These are phyloP conservation scores for Pedetes capensis DNA, from an alignment of 2,113 vertebrate species.

Conservation along the genomic window DNA sequence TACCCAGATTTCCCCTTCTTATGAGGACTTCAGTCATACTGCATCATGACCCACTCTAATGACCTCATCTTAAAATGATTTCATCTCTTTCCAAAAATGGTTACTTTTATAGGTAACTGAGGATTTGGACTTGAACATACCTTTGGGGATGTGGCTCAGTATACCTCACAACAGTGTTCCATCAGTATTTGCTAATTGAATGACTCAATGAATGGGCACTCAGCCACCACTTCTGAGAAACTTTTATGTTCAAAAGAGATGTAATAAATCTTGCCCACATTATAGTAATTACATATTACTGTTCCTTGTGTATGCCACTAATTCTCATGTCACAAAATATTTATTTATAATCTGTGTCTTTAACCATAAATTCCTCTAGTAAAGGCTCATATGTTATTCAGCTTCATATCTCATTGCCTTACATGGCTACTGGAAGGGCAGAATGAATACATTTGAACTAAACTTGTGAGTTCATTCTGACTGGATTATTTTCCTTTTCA, in stretches of 20 bases:
- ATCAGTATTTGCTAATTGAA: not conserved
- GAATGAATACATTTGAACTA: not conserved
- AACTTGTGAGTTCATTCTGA: not conserved
- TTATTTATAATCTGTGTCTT: not conserved
- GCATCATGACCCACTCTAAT: not conserved
- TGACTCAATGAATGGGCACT: not conserved
- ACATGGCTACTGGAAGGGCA: not conserved
- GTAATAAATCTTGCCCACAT: not conserved
- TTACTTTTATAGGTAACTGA: not conserved
- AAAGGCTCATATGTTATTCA: not conserved
- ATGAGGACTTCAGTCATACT: not conserved
- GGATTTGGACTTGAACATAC: not conserved
- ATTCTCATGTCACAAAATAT: not conserved
- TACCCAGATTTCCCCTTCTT: not conserved
- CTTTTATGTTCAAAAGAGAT: not conserved
- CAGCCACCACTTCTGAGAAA: not conserved
- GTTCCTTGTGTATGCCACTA: not conserved
- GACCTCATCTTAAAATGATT: not conserved
- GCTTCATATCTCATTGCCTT: not conserved
- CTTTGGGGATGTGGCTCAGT: not conserved
- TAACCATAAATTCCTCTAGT: not conserved
- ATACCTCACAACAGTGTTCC: not conserved
- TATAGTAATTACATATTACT: not conserved
- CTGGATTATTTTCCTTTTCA: not conserved
- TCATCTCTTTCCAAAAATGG: not conserved